phyloP scores from a whole-genome alignment of 1,140 invertebrate genomes.

The Atopsyche davidsoni region DNA sequence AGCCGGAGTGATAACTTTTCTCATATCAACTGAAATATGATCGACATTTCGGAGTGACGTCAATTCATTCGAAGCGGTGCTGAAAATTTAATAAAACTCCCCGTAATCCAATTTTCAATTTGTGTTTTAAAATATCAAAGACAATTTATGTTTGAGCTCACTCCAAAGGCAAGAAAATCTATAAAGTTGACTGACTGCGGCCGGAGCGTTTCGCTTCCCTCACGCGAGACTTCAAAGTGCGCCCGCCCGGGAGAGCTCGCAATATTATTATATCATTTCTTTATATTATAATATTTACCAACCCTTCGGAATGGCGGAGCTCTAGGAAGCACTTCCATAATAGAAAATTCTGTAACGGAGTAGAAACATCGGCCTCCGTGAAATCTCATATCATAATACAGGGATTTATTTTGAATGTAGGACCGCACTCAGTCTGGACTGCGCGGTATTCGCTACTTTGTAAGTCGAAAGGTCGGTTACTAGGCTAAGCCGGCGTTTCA shows the following conservation, averaged over 20 bases:
- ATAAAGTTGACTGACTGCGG: no score
- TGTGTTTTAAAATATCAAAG: conserved; percentile 1
- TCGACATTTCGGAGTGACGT: not conserved
- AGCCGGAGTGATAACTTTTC: not conserved
- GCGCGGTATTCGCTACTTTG: conserved; percentile 14
- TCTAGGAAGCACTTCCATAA: conserved; percentile 24
- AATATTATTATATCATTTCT: conserved; percentile 26
- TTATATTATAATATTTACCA: conserved; percentile 29
- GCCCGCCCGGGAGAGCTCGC: not conserved
- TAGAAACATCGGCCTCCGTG: conserved; percentile 23
- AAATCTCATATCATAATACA: conserved; percentile 23
- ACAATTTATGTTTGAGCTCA: conserved; percentile 3
- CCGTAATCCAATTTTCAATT: not conserved
- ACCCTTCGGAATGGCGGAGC: conserved; percentile 13
- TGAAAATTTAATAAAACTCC: conserved; percentile 1
- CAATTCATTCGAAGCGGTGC: no score
- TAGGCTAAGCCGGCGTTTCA: no score
- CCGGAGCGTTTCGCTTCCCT: no score
- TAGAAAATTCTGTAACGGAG: conserved; percentile 23
- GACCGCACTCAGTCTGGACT: not conserved
- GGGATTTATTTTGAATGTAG: conserved; percentile 16
- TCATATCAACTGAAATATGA: conserved; percentile 1
- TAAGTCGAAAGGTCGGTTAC: conserved; percentile 9
- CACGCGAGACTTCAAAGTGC: conserved; percentile 17
- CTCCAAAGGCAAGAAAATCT: no score